These are phyloP conservation scores for Acleris laterana DNA, from an alignment of 2,888 invertebrate genomes.

Conservation along the genomic window DNA sequence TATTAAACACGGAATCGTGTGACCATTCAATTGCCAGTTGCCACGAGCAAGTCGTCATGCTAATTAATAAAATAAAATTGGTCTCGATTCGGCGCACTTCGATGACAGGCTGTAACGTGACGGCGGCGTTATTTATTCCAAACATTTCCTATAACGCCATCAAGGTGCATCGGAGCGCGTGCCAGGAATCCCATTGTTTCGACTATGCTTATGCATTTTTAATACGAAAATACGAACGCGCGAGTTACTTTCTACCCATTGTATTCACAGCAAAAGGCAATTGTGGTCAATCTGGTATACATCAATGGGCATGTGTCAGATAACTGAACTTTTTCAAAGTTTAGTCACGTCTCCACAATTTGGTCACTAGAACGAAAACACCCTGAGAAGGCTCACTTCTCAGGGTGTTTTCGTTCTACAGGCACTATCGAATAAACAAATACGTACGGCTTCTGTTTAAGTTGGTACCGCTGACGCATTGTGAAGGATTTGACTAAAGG, in stretches of 20 bases:
- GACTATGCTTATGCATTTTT: conserved; percentile 49
- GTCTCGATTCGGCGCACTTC: conserved; percentile 8
- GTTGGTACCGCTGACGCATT: conserved; percentile 81
- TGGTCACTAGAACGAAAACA: conserved; percentile 47
- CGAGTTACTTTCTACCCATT: conserved; percentile 67
- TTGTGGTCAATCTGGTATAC: conserved; percentile 53
- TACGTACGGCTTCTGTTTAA: conserved; percentile 81
- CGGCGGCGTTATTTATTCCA: conserved; percentile 15
- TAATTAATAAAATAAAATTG: conserved; percentile 17
- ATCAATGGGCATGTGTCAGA: conserved; percentile 53
- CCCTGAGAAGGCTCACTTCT: conserved; percentile 33
- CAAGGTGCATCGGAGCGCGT: conserved; percentile 49
- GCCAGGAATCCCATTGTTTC: conserved; percentile 69
- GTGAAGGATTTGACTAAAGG: conserved; percentile 52
- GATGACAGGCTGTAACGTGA: conserved; percentile 16
- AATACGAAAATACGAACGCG: conserved; percentile 46
- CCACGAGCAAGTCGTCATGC: background rate
- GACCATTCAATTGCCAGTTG: conserved; percentile 15
- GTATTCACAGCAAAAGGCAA: conserved; percentile 57
- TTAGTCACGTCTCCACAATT: conserved; percentile 51
- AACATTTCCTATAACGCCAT: conserved; percentile 46
- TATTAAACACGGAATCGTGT: conserved; percentile 3
- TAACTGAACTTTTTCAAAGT: conserved; percentile 45
- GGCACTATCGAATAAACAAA: conserved; percentile 41
- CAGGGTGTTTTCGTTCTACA: too few species aligned